phyloP scores from a whole-genome alignment of 2,113 vertebrate genomes.

The Tenebrosternarchus preto region DNA sequence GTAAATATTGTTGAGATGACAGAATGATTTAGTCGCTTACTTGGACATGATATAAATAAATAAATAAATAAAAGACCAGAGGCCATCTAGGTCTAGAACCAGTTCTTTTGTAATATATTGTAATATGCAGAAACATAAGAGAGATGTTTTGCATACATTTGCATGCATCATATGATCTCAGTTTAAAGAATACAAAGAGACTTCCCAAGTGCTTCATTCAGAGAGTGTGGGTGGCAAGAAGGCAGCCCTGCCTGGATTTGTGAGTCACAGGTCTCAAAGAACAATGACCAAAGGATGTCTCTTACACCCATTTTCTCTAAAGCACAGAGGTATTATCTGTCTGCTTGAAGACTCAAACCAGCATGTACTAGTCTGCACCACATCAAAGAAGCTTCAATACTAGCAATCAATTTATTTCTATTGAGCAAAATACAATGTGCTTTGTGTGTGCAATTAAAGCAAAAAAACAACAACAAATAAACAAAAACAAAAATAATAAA shows the following conservation, averaged over 20 bases:
- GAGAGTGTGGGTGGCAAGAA: not conserved
- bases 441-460: not conserved
- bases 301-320: not conserved
- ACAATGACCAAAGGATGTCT: not conserved
- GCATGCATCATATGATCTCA: not conserved
- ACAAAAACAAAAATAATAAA: not conserved
- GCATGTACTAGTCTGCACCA: not conserved
- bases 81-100: too few species aligned
- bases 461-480: not conserved
- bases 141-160: not conserved
- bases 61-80: too few species aligned
- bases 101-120: too few species aligned
- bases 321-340: not conserved
- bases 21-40: too few species aligned
- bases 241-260: not conserved
- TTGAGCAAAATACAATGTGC: not conserved
- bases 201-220: not conserved
- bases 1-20: too few species aligned
- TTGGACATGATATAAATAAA: too few species aligned
- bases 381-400: not conserved
- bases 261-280: conserved; percentile 2
- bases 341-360: not conserved
- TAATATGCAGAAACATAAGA: not conserved
- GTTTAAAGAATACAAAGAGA: not conserved
- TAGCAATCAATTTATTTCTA: not conserved